Percentiles rank a stretch among this genome's conserved stretches.
These are phyloP conservation scores for Chelon auratus DNA, from an alignment of 2,797 vertebrate genomes.

Conservation along the genomic window DNA sequence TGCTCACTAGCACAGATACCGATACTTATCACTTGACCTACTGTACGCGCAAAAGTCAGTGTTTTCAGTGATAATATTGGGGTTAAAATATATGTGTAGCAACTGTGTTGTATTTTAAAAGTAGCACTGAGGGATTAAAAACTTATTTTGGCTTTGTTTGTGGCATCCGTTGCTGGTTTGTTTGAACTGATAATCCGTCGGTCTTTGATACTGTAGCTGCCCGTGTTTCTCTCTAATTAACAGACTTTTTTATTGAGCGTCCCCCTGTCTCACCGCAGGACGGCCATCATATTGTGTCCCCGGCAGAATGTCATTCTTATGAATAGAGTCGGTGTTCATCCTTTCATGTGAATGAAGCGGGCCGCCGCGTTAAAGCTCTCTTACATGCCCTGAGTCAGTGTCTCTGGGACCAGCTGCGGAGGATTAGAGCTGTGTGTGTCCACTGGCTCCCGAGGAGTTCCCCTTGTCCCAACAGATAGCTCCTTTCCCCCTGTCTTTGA, in stretches of 20 bases:
- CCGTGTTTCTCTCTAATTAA: constrained; percentile 78
- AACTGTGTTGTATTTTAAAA: neutral
- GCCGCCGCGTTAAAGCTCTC: constrained; percentile 73
- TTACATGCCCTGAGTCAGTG: constrained; percentile 76
- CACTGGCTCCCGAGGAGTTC: constrained; percentile 73
- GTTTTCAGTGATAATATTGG: neutral
- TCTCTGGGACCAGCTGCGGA: constrained; percentile 83
- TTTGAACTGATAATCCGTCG: constrained; percentile 53
- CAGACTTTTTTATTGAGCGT: constrained; percentile 72
- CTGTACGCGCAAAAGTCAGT: neutral
- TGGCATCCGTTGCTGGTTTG: constrained; percentile 39
- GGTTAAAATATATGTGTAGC: neutral
- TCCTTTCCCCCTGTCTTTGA: constrained; percentile 81
- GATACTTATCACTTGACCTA: neutral
- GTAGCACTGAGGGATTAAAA: constrained; percentile 15
- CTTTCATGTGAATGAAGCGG: constrained; percentile 79
- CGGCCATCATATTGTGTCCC: constrained; percentile 77
- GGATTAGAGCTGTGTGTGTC: constrained; percentile 84
- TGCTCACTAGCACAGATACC: neutral
- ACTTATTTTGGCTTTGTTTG: constrained; percentile 2
- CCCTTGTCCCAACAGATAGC: constrained; percentile 82
- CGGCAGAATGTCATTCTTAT: constrained; percentile 75
- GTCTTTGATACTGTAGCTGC: constrained; percentile 67
- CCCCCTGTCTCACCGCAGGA: constrained; percentile 68
- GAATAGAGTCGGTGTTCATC: constrained; percentile 79